These are phyloP conservation scores for Mobula birostris DNA, from an alignment of 2,113 vertebrate genomes.

Conservation along the genomic window DNA sequence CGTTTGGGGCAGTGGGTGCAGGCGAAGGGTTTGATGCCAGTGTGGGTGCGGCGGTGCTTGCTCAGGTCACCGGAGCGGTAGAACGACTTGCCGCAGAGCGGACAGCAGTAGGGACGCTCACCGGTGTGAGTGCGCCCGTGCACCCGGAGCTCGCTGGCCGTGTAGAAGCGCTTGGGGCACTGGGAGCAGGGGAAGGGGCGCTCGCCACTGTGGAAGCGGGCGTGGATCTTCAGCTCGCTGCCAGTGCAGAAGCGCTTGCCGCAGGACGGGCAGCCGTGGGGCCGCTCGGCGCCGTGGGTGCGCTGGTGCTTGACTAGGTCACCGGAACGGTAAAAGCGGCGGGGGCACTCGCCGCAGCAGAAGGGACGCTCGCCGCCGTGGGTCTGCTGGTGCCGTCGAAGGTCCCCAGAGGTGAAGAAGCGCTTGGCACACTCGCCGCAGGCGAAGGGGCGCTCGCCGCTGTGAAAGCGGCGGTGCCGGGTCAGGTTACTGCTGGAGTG, in stretches of 20 bases:
- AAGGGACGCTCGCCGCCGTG: conserved; percentile 38
- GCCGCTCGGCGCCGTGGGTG: conserved; percentile 41
- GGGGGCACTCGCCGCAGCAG: neutral
- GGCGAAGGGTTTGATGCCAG: neutral
- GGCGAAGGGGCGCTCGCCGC: neutral
- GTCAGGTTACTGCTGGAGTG: neutral
- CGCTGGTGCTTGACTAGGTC: conserved; percentile 44
- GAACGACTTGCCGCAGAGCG: conserved; percentile 46
- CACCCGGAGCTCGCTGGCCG: neutral
- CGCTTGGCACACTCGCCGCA: neutral
- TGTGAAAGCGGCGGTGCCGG: neutral
- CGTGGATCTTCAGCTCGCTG: neutral
- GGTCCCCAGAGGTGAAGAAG: neutral
- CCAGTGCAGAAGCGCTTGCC: conserved; percentile 37
- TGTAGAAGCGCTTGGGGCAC: conserved; percentile 20
- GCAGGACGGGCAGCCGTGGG: conserved; percentile 55
- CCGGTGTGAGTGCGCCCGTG: neutral
- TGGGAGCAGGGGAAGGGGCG: neutral
- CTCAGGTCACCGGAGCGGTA: neutral
- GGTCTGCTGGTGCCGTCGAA: neutral
- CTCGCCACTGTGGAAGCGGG: neutral
- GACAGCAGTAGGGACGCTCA: conserved; percentile 37
- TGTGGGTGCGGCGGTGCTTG: neutral
- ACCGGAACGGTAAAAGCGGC: neutral
- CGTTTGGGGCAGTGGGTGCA: conserved; percentile 55